These are phyloP conservation scores for Thamnophis sirtalis DNA, from an alignment of 2,113 vertebrate genomes.

Conservation along the genomic window DNA sequence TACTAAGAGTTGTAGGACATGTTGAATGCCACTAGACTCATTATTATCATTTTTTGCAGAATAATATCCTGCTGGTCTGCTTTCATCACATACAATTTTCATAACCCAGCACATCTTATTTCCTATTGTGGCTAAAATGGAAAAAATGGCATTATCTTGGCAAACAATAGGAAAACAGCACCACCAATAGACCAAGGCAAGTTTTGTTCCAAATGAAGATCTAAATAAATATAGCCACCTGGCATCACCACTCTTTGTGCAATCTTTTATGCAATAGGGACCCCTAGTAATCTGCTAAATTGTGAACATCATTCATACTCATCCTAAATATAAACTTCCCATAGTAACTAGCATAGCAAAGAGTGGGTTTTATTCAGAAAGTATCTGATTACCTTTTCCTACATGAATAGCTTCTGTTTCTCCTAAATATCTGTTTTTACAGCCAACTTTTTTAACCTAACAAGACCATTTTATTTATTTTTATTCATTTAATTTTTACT, in stretches of 20 bases:
- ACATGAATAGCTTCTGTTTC: background rate
- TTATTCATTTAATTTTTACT: background rate
- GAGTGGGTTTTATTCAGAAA: background rate
- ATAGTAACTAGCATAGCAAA: background rate
- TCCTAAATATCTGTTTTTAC: background rate
- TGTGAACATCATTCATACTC: background rate
- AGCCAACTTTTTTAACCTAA: background rate
- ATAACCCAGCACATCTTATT: background rate
- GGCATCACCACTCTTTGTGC: background rate
- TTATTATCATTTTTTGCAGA: background rate
- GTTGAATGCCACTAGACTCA: background rate
- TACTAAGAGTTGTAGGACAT: background rate
- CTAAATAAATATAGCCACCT: background rate
- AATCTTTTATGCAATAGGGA: conserved; percentile 40
- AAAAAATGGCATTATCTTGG: background rate
- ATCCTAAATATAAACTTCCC: background rate
- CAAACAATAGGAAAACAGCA: background rate
- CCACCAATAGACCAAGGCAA: background rate
- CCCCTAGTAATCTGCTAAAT: conserved; percentile 30
- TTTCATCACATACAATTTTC: background rate
- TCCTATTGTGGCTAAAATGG: background rate
- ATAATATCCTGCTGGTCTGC: background rate
- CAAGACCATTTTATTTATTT: background rate
- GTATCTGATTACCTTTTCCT: background rate
- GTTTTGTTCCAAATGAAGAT: too few relatives aligned